Conservation (phyloP, 2,888 invertebrate species). For the Parascotia fuliginaria region DNA sequence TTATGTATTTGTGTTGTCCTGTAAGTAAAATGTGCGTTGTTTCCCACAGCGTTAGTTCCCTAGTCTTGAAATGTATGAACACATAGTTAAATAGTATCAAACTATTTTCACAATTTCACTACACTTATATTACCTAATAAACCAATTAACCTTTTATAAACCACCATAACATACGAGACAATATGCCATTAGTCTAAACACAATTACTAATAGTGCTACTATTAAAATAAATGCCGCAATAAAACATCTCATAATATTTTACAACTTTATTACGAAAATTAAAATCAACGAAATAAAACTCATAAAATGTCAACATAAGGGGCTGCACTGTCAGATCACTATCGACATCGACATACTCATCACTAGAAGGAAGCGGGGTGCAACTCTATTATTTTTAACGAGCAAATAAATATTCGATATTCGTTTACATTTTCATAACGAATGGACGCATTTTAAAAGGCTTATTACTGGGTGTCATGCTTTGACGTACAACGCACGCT, state of each 20-base stretch:
- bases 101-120: too few species aligned
- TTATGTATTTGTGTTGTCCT: too few species aligned
- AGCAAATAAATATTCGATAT: slow-evolving; percentile 61
- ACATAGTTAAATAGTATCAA: too few species aligned
- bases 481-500: slow-evolving; percentile 54
- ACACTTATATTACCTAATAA: not conserved
- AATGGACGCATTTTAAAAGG: slow-evolving; percentile 70
- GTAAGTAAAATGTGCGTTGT: too few species aligned
- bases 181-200: not conserved
- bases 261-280: slow-evolving; percentile 1
- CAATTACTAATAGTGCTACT: not conserved
- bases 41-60: too few species aligned
- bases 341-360: slow-evolving; percentile 25
- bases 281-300: not conserved
- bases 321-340: slow-evolving; percentile 22
- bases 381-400: slow-evolving; percentile 61
- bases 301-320: slow-evolving; percentile 5
- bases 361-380: slow-evolving; percentile 30
- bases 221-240: not conserved
- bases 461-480: slow-evolving; percentile 65
- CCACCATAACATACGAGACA: not conserved
- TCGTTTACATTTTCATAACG: slow-evolving; percentile 65
- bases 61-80: too few species aligned
- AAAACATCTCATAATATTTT: not conserved
- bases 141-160: not conserved